A percentile compares a stretch with the other conserved stretches of the same genome.
phyloP scores from a whole-genome alignment of 2,888 invertebrate genomes.

The Cephus nigrinus region DNA sequence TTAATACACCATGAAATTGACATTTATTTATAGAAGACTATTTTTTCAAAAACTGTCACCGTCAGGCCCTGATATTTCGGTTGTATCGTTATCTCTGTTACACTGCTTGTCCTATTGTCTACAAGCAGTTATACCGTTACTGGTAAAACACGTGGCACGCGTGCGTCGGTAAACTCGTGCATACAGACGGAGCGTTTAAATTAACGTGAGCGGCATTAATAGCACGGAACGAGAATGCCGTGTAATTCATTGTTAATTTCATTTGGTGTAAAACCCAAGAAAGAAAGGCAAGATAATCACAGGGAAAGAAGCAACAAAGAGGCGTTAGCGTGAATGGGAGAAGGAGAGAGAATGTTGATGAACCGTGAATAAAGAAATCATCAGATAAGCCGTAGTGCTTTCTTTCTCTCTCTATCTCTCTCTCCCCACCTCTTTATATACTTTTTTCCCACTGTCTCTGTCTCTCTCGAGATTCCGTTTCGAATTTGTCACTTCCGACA shows the following conservation, averaged over 20 bases:
- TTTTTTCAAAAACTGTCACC: background rate
- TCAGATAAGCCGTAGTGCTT: background rate
- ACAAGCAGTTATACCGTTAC: background rate
- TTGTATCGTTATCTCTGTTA: background rate
- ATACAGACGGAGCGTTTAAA: background rate
- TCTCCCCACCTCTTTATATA: background rate
- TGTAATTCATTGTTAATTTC: background rate
- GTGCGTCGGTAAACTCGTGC: background rate
- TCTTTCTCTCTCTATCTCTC: background rate
- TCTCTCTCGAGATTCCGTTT: background rate
- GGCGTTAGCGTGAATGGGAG: conserved; percentile 6
- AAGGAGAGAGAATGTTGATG: background rate
- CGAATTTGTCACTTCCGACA: background rate
- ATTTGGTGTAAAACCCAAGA: background rate
- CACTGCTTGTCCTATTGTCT: background rate
- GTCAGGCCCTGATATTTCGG: background rate
- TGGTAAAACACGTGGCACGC: background rate
- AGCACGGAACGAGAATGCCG: background rate
- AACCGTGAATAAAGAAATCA: background rate
- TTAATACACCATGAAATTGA: background rate
- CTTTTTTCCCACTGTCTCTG: background rate
- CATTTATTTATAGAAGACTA: background rate
- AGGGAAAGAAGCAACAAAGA: conserved; percentile 14
- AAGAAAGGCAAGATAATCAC: conserved; percentile 5
- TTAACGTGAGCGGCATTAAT: background rate